Conservation (phyloP, 2,888 invertebrate genomes). For the Cinara cedri region DNA sequence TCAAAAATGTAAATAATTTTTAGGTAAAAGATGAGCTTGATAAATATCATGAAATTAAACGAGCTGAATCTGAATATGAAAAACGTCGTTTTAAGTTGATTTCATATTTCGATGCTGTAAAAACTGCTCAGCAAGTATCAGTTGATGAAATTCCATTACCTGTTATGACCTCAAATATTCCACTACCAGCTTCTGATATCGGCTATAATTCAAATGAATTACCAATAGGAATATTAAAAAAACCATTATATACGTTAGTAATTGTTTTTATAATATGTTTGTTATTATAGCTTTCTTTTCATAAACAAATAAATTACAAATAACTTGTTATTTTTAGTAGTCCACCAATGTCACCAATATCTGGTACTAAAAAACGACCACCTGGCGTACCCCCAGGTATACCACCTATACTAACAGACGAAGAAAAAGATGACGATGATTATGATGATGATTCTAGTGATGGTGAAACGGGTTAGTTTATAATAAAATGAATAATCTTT, state of each 20-base stretch:
- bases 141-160: constrained; percentile 95
- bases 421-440: constrained; percentile 65
- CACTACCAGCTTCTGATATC: constrained; percentile 65
- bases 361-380: constrained; percentile 69
- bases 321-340: constrained; percentile 36
- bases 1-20: constrained; percentile 58
- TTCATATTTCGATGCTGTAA: constrained; percentile 92
- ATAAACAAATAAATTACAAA: neutral
- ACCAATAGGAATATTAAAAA: constrained; percentile 74
- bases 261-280: constrained; percentile 31
- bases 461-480: constrained; percentile 38
- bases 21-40: constrained; percentile 96
- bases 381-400: constrained; percentile 88
- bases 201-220: constrained; percentile 66
- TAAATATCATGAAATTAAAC: constrained; percentile 88
- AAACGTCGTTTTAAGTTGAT: constrained; percentile 84
- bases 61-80: constrained; percentile 91
- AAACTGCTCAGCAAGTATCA: constrained; percentile 90
- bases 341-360: constrained; percentile 57
- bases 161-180: constrained; percentile 63
- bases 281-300: neutral
- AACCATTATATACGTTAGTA: constrained; percentile 67
- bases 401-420: constrained; percentile 76
- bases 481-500: constrained; percentile 5
- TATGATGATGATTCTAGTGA: constrained; percentile 55